Evolutionary conservation across 2,797 vertebrate species (phyloP), one percentile per base, ranked within the genome.

Genomic region (Cuculus canorus): DNA sequence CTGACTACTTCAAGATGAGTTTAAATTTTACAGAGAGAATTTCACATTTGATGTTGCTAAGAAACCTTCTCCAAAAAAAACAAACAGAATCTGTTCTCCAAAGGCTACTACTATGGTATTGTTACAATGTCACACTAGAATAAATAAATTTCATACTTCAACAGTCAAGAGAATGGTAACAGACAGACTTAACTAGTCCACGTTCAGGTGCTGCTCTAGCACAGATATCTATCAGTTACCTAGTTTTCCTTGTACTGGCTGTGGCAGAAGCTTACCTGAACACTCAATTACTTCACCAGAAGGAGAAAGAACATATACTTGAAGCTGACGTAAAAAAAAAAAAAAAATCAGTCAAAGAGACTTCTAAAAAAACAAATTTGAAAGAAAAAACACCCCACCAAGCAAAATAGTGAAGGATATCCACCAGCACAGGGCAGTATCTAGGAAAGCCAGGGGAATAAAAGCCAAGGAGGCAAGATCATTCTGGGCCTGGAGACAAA

Each of bases 361-460:
- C 60, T 86, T 71, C 63, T 60, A 22, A 66, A 88, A 88, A 88
- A 89, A 4, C 47, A 95, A 94, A 68, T 33, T 37, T 78, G 59
- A 93, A 95, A 94, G 93, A 96, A 95, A 97, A 47, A 32, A 89
- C 71, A 76, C 5, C 59, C 81, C 96, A 96, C 92, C 87, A 96
- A 96, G 96, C 91, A 95, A 97, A 96, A 96, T 96, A 98, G 88
- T 93, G 97, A 95, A 98, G 98, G 98, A 98, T 98, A 98, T 98
- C 98, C 98, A 98, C 98, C 98, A 98, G 98, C 98, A 98, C 92
- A 98, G 93, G 95, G 98, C 98, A 98, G 98, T 98, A 97, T 98
- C 98, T 97, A 98, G 98, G 98, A 98, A 98, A 98, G 98, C 98
- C 98, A 98, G 95, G 97, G 98, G 98, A 96, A 98, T 98, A 97